These are phyloP conservation scores for Periparus ater DNA, from an alignment of 2,797 vertebrate genomes.

Conservation along the genomic window DNA sequence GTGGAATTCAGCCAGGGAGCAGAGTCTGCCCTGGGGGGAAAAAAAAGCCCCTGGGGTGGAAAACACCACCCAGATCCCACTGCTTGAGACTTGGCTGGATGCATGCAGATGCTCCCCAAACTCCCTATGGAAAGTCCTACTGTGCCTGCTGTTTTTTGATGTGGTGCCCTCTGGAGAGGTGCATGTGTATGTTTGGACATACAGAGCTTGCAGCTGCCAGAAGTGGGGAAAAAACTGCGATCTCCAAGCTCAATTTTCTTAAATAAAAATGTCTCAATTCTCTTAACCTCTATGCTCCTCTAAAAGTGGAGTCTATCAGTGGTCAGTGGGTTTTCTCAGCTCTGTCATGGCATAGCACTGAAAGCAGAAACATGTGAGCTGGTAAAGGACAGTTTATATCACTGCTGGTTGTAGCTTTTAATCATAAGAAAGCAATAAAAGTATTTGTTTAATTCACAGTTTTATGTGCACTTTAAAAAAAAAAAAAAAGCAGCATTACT, in stretches of 20 bases:
- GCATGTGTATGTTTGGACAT: rapidly evolving
- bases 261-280: background rate
- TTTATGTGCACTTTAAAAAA: background rate
- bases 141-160: background rate
- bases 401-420: background rate
- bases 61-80: background rate
- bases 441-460: background rate
- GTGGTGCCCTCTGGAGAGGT: background rate
- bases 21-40: rapidly evolving
- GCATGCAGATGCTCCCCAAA: background rate
- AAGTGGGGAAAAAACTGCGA: background rate
- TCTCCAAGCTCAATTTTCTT: background rate
- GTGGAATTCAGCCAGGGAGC: background rate
- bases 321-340: background rate
- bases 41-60: rapidly evolving
- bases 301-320: background rate
- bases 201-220: background rate
- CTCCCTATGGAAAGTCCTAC: background rate
- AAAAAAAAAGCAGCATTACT: background rate
- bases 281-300: background rate
- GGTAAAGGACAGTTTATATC: background rate
- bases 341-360: background rate
- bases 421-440: background rate
- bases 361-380: background rate
- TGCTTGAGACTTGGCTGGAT: background rate